Evolutionary conservation across 2,888 invertebrate genomes (phyloP), one percentile per base, ranked within the genome.

Genomic region (Apantesis nais): DNA sequence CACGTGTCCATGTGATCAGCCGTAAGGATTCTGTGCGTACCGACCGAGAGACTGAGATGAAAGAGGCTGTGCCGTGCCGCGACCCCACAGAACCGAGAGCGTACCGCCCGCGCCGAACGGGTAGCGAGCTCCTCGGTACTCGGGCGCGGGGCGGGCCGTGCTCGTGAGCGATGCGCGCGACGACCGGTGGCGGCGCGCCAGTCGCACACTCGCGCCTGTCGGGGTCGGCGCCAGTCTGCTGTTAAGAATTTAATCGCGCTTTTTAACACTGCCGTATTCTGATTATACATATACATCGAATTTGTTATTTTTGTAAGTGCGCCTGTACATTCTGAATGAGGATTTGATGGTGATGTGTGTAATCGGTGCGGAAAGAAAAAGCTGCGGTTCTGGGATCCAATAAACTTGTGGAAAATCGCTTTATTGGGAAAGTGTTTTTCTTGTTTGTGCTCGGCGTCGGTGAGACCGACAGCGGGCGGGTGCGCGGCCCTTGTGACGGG

Each of bases 351-450:
- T 88, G 86, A 85, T 86, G 88, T 87, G 88, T 82, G 81, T 72
- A 82, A 78, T 78, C 78, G 80, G 83, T 73, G 78, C 69, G 73
- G 78, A 75, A 61, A 76, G 66, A 70, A 66, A 75, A 62, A 76
- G 72, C 73, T 75, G 86, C 80, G 75, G 84, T 86, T 86, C 68
- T 79, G 68, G 77, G 81, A 78, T 82, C 72, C 72, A 78, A 76
- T 81, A 78, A 79, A 83, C 71, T 84, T 78, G 85, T 86, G 88
- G 80, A 89, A 87, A 88, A 84, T 85, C 73, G 81, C 81, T 80
- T 80, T 86, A 83, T 86, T 81, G 88, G 92, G 86, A 90, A 92
- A 93, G 92, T 92, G 92, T 91, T 93, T 93, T 93, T 90, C 90
- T 92, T 89, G 89, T 88, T 89, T 89, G 90, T 89, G 88, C 80